Evolutionary conservation across 2,113 vertebrate species (phyloP), one percentile per base, ranked within the genome.

Genomic region (Grantiella picta): DNA sequence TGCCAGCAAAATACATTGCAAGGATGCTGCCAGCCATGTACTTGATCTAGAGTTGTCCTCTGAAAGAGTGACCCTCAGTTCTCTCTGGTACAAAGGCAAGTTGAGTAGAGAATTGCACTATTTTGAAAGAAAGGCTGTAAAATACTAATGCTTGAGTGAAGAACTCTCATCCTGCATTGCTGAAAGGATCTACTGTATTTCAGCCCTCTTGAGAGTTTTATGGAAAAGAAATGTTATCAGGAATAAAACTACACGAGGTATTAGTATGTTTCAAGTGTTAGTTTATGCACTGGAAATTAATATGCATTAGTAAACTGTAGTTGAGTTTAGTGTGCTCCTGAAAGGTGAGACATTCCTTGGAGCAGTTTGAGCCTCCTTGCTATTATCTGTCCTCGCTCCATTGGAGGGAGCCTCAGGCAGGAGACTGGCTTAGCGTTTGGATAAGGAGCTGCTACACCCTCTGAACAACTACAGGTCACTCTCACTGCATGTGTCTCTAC

Each of bases 231-330:
- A 50, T 50, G 22, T 44, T 50, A 24, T 12, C 18, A 52, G 81
- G 23, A 91, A 11, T 68, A 54, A 63, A 59, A 64, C 12, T 47
- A 23, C 42, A 60, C 15, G 65, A 92, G 24, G 28, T 90, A 52
- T 56, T 64, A 45, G 38, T 60, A 16, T 60, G 63, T 73, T 95
- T 82, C 40, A 73, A 42, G 56, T 78, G 77, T 86, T 94, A 76
- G 70, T 96, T 92, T 95, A 89, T 93, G 90, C 56, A 18, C 68
- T 35, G 82, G 71, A 78, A 86, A 89, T 76, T 88, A 89, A 86
- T 91, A 70, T 52, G 49, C 24, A 28, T 86, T 85, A 56, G 25
- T 88, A 23, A 91, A 71, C 76, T 90, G 10, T 45, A 56, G 71
- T n/a, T 84, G 76, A 90, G 65, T 35, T 52, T 44, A 31, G 35